Conservation (phyloP, 2,888 invertebrate genomes). For the Eueremaeus valkanovi region DNA sequence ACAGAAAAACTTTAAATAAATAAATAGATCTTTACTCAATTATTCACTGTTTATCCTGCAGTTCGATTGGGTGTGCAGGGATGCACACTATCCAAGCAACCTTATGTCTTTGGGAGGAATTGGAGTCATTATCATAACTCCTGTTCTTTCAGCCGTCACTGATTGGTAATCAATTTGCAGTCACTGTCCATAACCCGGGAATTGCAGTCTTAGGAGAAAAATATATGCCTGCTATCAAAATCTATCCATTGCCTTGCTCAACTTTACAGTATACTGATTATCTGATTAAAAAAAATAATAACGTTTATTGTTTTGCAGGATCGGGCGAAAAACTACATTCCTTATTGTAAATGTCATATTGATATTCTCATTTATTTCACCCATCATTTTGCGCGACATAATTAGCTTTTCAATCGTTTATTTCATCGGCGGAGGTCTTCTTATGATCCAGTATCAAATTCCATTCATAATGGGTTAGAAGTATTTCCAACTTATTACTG, state of each 20-base stretch:
- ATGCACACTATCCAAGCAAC: conserved; percentile 42
- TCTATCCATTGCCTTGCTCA: no score
- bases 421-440: conserved; percentile 20
- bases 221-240: no score
- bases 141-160: conserved; percentile 44
- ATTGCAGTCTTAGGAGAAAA: no score
- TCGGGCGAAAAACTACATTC: conserved; percentile 32
- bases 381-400: conserved; percentile 27
- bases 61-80: conserved; percentile 46
- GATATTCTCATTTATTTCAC: background rate
- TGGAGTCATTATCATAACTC: conserved; percentile 45
- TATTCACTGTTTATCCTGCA: conserved; percentile 15
- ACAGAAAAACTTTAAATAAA: background rate
- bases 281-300: background rate
- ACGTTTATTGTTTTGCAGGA: background rate
- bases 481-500: no score
- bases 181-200: no score
- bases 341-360: conserved; percentile 6
- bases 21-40: background rate
- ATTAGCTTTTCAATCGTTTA: conserved; percentile 7
- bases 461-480: conserved; percentile 37
- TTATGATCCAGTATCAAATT: conserved; percentile 33
- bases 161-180: conserved; percentile 42
- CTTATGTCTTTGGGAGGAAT: conserved; percentile 43
- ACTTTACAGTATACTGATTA: background rate